A percentile compares a stretch with the other conserved stretches of the same genome.
phyloP scores from a whole-genome alignment of 2,797 vertebrate genomes.

The Eulemur albifrons region DNA sequence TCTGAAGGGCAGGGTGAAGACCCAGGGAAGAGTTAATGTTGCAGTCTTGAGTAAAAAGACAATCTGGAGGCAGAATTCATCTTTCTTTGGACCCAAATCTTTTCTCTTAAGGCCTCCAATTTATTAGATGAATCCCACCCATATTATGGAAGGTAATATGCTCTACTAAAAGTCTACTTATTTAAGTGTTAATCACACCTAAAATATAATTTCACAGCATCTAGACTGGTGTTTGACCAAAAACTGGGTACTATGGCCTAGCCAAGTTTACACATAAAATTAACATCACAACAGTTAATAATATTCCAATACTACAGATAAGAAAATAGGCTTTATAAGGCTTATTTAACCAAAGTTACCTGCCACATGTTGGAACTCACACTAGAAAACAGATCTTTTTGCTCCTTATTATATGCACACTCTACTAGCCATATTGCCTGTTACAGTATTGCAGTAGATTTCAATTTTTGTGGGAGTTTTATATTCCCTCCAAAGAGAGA shows the following conservation, averaged over 20 bases:
- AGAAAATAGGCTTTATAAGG: not conserved
- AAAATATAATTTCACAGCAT: not conserved
- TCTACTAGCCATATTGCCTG: not conserved
- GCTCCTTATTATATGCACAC: not conserved
- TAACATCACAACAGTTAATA: not conserved
- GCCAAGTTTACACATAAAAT: not conserved
- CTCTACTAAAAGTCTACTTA: slow-evolving; percentile 16
- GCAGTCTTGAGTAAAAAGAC: not conserved
- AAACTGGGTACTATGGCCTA: not conserved
- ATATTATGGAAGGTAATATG: not conserved
- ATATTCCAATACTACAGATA: not conserved
- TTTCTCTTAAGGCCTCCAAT: not conserved
- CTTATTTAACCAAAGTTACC: not conserved
- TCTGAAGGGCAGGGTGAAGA: not conserved
- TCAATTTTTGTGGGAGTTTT: slow-evolving; percentile 24
- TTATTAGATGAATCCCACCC: not conserved
- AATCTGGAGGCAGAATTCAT: not conserved
- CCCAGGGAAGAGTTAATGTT: not conserved
- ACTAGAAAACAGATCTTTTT: not conserved
- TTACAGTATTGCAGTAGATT: not conserved
- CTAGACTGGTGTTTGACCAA: not conserved
- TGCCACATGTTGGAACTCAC: not conserved
- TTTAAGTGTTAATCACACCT: not conserved
- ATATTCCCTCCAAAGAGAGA: not conserved
- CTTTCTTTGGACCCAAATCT: not conserved